Conservation (phyloP, 2,888 invertebrate species). For the Panzeria rudis region DNA sequence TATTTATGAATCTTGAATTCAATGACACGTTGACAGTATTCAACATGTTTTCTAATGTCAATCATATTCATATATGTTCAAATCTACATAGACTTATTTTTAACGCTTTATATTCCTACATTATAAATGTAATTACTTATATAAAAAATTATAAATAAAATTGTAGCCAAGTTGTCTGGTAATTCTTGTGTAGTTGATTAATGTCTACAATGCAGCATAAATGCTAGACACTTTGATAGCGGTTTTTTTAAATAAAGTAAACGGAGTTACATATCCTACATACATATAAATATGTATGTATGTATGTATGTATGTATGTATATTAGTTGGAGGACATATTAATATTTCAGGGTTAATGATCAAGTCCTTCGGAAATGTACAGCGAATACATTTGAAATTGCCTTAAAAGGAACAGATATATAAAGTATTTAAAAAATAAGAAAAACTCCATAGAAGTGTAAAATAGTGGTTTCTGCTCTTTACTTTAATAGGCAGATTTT, state of each 20-base stretch:
- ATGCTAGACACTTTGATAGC: neutral
- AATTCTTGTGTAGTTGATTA: conserved; percentile 44
- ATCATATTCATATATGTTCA: conserved; percentile 44
- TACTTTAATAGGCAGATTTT: too few relatives aligned
- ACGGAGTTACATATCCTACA: too few relatives aligned
- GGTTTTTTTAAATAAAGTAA: conserved; percentile 7
- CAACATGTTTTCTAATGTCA: conserved; percentile 67
- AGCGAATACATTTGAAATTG: neutral
- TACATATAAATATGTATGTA: too few relatives aligned
- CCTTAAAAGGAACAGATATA: too few relatives aligned
- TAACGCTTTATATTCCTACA: neutral
- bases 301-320: too few relatives aligned
- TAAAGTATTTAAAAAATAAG: too few relatives aligned
- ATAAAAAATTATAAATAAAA: neutral
- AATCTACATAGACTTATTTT: neutral
- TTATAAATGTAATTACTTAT: neutral
- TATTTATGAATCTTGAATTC: conserved; percentile 69
- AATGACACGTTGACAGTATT: conserved; percentile 68
- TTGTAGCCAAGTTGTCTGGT: conserved; percentile 50
- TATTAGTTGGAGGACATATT: conserved; percentile 18
- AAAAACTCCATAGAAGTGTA: too few relatives aligned
- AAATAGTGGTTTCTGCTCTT: too few relatives aligned
- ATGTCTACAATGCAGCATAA: conserved; percentile 9
- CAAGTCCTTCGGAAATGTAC: neutral
- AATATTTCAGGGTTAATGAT: conserved; percentile 43